Evolutionary conservation across 2,797 vertebrate species (phyloP).

Genomic region (Enteromius viviparus): DNA sequence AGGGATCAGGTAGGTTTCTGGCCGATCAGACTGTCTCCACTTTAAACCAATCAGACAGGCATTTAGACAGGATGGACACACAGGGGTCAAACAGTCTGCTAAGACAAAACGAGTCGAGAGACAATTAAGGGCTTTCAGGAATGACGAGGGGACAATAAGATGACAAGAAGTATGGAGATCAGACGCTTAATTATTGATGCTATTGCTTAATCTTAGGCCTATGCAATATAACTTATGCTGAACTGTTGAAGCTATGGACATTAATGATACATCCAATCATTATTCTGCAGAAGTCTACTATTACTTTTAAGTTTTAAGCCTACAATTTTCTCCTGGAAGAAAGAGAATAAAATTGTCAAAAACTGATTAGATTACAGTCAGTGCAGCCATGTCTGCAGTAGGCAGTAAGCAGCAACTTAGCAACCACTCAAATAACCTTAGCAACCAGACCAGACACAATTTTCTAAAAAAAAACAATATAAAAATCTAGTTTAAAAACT

Average conservation of each 20-base stretch:
- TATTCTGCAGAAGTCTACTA: not conserved
- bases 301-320: not conserved
- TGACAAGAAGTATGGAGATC: not conserved
- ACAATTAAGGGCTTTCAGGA: slow-evolving; percentile 28
- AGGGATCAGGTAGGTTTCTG: slow-evolving; percentile 44
- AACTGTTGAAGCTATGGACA: not conserved
- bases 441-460: not conserved
- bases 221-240: not conserved
- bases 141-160: slow-evolving; percentile 1
- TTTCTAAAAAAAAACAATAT: not conserved
- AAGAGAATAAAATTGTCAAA: not conserved
- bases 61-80: slow-evolving; percentile 16
- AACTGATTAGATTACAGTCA: not conserved
- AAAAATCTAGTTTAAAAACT: not conserved
- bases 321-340: not conserved
- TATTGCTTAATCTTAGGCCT: not conserved
- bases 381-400: not conserved
- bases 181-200: slow-evolving; percentile 16
- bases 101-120: slow-evolving; percentile 31
- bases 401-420: not conserved
- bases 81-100: slow-evolving; percentile 23
- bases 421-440: no score
- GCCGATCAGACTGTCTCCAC: slow-evolving; percentile 37
- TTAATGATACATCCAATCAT: not conserved
- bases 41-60: slow-evolving; percentile 47